phyloP scores from a whole-genome alignment of 1,140 invertebrate genomes.

The Sipha flava region DNA sequence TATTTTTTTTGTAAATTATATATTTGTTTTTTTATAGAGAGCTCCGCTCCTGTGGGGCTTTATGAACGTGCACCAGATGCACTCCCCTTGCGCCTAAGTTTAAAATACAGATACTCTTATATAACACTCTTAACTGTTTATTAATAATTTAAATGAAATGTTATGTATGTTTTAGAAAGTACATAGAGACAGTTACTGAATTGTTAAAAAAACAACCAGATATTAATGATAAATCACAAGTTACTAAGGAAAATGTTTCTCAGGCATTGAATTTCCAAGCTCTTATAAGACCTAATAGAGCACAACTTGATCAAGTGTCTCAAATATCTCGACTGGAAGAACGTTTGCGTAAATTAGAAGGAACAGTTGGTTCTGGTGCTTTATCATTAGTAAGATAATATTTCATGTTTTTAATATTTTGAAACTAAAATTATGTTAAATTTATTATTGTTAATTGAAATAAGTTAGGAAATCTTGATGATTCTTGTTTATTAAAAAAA shows the following conservation, averaged over 20 bases:
- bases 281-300: conserved; percentile 53
- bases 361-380: conserved; percentile 56
- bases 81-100: no score
- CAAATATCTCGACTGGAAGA: conserved; percentile 63
- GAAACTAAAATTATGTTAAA: neutral
- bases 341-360: conserved; percentile 64
- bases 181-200: conserved; percentile 5
- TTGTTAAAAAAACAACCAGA: neutral
- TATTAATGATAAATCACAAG: neutral
- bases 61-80: no score
- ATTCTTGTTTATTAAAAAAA: no score
- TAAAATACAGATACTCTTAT: no score
- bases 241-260: neutral
- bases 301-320: conserved; percentile 60
- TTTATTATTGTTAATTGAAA: neutral
- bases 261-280: conserved; percentile 49
- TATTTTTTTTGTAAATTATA: no score
- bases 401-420: neutral
- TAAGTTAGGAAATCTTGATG: neutral
- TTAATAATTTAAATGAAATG: no score
- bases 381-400: conserved; percentile 47
- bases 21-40: no score
- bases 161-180: neutral
- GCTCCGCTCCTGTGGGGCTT: no score
- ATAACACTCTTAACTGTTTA: no score